A percentile compares a stretch with the other conserved stretches of the same genome.
Conservation (phyloP, 1,140 invertebrate species). For the Drepana arcuata region DNA sequence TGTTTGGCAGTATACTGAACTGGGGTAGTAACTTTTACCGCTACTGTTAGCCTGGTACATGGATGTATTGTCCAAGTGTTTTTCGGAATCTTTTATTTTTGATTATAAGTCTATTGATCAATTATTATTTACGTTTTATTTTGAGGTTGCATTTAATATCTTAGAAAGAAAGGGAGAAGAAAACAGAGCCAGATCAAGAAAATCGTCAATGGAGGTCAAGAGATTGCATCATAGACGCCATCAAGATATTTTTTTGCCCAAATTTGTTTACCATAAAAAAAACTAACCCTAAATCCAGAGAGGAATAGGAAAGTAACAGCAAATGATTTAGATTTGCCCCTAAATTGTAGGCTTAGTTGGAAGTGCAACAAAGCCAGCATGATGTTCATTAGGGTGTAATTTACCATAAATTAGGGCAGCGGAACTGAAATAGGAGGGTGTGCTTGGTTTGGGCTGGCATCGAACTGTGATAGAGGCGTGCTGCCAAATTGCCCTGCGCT, state of each 20-base stretch:
- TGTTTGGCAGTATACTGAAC: neutral
- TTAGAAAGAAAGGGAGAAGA: too few relatives aligned
- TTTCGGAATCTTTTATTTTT: conserved; percentile 1
- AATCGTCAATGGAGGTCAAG: too few relatives aligned
- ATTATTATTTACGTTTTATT: conserved; percentile 3
- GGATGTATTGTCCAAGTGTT: conserved; percentile 4
- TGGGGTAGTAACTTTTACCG: neutral
- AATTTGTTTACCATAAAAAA: too few relatives aligned
- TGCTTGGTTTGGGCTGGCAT: conserved; percentile 35
- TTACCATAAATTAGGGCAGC: conserved; percentile 49
- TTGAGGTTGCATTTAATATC: conserved; percentile 6
- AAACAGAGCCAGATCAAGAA: too few relatives aligned
- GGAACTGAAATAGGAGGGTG: conserved; percentile 41
- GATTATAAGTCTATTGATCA: neutral
- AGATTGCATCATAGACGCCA: too few relatives aligned
- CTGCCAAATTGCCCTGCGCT: conserved; percentile 62
- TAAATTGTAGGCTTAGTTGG: too few relatives aligned
- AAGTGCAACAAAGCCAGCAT: conserved; percentile 10
- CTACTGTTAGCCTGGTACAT: too few relatives aligned
- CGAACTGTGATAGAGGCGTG: conserved; percentile 37
- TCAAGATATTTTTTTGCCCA: too few relatives aligned
- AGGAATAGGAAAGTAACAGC: neutral
- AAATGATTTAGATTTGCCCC: neutral
- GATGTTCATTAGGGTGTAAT: conserved; percentile 22
- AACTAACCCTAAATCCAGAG: too few relatives aligned